Percentiles rank a stretch among this genome's conserved stretches.
Conservation (phyloP, 2,888 invertebrate genomes). For the Podabrus alpinus region DNA sequence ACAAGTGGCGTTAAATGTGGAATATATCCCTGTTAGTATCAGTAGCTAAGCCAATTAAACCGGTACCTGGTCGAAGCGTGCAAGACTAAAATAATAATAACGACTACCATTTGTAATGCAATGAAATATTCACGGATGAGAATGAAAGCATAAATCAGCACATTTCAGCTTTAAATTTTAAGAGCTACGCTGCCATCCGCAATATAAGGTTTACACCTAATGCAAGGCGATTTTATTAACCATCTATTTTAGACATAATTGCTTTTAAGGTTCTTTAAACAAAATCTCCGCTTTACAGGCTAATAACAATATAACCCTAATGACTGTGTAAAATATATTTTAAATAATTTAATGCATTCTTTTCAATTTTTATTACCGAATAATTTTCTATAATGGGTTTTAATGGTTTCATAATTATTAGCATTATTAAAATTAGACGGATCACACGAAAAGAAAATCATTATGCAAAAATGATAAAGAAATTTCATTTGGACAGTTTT, state of each 20-base stretch:
- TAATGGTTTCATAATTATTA: not conserved
- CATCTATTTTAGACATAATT: constrained; percentile 20
- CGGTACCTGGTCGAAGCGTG: constrained; percentile 44
- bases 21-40: constrained; percentile 49
- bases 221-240: constrained; percentile 25
- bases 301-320: constrained; percentile 10
- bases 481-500: not conserved
- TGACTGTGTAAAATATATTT: constrained; percentile 11
- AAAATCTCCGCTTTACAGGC: constrained; percentile 24
- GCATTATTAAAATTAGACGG: not conserved
- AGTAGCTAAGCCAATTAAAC: constrained; percentile 50
- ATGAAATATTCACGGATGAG: constrained; percentile 50
- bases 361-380: not conserved
- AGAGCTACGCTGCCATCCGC: constrained; percentile 24
- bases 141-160: constrained; percentile 45
- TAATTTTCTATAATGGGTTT: not conserved
- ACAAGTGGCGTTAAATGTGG: constrained; percentile 48
- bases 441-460: not conserved
- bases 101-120: constrained; percentile 50
- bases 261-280: constrained; percentile 15
- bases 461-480: not conserved
- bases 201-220: constrained; percentile 21
- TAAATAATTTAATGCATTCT: constrained; percentile 8
- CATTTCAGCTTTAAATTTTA: constrained; percentile 30
- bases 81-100: constrained; percentile 50